These are phyloP conservation scores for Pseudomyrmex flavicornis DNA, from an alignment of 1,140 invertebrate genomes.

Conservation along the genomic window DNA sequence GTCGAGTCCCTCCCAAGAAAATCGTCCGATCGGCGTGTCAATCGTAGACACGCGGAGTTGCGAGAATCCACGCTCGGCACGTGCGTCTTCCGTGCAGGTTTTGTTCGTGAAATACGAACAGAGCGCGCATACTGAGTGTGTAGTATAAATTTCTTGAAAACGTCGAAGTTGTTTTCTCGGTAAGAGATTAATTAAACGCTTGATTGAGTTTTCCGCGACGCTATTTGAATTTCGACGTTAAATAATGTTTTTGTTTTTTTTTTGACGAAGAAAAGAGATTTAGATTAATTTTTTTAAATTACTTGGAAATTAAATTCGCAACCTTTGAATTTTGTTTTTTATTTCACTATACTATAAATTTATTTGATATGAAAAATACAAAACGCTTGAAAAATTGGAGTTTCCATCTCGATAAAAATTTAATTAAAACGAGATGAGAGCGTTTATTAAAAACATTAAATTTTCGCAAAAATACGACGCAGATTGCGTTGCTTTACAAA, in stretches of 20 bases:
- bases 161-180: neutral
- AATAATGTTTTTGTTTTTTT: neutral
- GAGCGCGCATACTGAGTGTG: neutral
- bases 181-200: neutral
- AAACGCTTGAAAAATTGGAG: too few relatives aligned
- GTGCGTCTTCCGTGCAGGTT: conserved; percentile 24
- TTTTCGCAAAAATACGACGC: too few relatives aligned
- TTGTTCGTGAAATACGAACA: neutral
- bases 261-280: neutral
- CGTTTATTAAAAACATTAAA: neutral
- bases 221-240: neutral
- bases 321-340: neutral
- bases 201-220: neutral
- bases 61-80: conserved; percentile 1
- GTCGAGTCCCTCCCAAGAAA: conserved; percentile 23
- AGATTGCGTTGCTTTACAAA: neutral
- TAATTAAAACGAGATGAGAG: neutral
- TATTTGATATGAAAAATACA: too few relatives aligned
- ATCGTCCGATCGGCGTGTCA: conserved; percentile 26
- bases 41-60: conserved; percentile 18
- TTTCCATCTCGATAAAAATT: neutral
- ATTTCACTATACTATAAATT: too few relatives aligned
- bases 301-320: neutral
- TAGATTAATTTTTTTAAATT: neutral
- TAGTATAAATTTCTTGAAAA: neutral